Percentiles rank a stretch among this genome's conserved stretches.
These are phyloP conservation scores for Aldabrachelys gigantea DNA, from an alignment of 2,113 vertebrate species.

Conservation along the genomic window DNA sequence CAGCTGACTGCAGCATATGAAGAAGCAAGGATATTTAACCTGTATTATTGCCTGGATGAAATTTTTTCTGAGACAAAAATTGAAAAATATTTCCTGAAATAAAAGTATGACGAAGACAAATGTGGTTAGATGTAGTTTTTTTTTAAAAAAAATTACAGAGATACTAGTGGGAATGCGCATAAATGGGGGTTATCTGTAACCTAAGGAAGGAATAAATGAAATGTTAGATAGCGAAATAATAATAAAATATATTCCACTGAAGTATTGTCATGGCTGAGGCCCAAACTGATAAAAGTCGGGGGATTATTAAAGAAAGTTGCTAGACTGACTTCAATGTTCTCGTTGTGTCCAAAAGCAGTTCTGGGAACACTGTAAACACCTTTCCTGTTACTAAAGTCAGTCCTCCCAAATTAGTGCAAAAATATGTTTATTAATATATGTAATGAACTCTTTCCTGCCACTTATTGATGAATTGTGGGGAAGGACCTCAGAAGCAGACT, in stretches of 20 bases:
- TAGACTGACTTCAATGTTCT: not conserved
- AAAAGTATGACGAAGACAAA: not conserved
- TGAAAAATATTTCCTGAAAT: not conserved
- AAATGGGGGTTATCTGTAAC: not conserved
- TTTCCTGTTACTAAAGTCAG: not conserved
- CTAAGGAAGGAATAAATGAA: not conserved
- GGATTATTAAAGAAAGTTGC: not conserved
- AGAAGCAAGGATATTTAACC: not conserved
- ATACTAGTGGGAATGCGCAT: not conserved
- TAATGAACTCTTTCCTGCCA: not conserved
- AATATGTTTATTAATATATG: not conserved
- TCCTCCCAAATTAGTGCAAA: not conserved
- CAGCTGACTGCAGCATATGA: not conserved
- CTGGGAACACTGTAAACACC: not conserved
- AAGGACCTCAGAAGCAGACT: not conserved
- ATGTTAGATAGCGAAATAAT: not conserved
- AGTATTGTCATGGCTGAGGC: not conserved
- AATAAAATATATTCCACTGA: not conserved
- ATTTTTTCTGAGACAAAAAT: not conserved
- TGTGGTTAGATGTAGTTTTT: not conserved
- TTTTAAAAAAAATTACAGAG: not conserved
- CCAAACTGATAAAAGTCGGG: not conserved
- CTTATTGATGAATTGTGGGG: not conserved
- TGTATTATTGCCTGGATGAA: not conserved
- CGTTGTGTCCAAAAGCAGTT: not conserved